These are phyloP conservation scores for Sparidentex hasta DNA, from an alignment of 2,797 vertebrate genomes.

Conservation along the genomic window DNA sequence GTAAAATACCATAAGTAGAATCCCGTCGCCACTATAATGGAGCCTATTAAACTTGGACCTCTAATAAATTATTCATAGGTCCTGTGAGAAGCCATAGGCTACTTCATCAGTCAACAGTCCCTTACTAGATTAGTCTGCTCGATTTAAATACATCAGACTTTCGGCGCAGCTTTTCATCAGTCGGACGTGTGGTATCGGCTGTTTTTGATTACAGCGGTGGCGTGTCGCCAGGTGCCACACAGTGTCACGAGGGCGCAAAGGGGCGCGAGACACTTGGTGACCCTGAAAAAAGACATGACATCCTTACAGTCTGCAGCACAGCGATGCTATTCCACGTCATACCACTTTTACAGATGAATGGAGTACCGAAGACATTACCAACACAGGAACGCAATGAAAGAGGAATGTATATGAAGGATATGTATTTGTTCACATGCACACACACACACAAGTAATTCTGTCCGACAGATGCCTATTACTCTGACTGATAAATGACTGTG, in stretches of 20 bases:
- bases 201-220: slow-evolving; percentile 37
- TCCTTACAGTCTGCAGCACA: not conserved
- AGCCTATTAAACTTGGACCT: slow-evolving; percentile 71
- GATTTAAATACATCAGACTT: slow-evolving; percentile 79
- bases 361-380: not conserved
- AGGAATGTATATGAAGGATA: no score
- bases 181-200: slow-evolving; percentile 53
- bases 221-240: not conserved
- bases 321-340: not conserved
- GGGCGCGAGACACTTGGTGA: not conserved
- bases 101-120: slow-evolving; percentile 77
- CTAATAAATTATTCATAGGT: slow-evolving; percentile 79
- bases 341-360: not conserved
- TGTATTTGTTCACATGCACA: not conserved
- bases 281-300: not conserved
- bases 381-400: no score
- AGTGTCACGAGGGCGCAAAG: not conserved
- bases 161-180: slow-evolving; percentile 62
- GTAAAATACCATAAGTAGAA: slow-evolving; percentile 14
- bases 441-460: not conserved
- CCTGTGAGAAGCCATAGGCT: slow-evolving; percentile 77
- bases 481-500: slow-evolving; percentile 9
- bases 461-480: slow-evolving; percentile 4
- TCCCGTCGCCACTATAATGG: slow-evolving; percentile 51
- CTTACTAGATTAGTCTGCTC: slow-evolving; percentile 74